Base-by-base conservation (phyloP, 2,888 invertebrate species). In the Sclerodermus sp. region DNA sequence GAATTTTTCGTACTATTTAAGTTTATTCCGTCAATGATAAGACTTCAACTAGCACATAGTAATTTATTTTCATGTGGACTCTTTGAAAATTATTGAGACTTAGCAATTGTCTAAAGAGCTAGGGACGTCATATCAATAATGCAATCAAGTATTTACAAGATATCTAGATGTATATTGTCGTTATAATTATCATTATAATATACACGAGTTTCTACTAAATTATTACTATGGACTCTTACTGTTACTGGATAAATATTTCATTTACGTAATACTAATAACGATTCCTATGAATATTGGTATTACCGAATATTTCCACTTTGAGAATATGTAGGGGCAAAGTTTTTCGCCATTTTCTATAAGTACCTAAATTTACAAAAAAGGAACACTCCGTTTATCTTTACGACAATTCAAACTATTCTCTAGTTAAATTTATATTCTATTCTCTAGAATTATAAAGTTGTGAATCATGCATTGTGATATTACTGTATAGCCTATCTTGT, bases 391-490 rank as follows among this genome's bases (percentile, higher is more conserved):
- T 52, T 51, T 47, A 47, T 50, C 48, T 54, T 41, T 46, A 38
- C 41, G 48, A 47, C 39, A 45, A 53, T 49, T 48, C 16, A 52
- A 53, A 40, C 36, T 42, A 47, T 48, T 34, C 50, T 51, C 50
- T 51, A 47, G 40, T 44, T 58, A 58, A 55, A 60, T 63, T 62
- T 60, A 57, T 61, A 61, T 57, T 58, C 57, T 64, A 68, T 66
- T 67, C 63, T 64, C 63, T 66, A 71, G 68, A 70, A 65, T 67
- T 71, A 71, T 57, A 68, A 73, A 73, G 70, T 71, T 74, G 69
- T 72, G 71, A 77, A 76, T 76, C 75, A 76, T 76, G 72, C 74
- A 76, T 76, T 77, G 77, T 77, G 77, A 77, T 77, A 77, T 76
- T 77, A 77, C 68, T 76, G 67, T 76, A 71, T 77, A 77, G 75